Base-by-base conservation (phyloP, 2,797 vertebrate species). In the Gallinago solitaria region DNA sequence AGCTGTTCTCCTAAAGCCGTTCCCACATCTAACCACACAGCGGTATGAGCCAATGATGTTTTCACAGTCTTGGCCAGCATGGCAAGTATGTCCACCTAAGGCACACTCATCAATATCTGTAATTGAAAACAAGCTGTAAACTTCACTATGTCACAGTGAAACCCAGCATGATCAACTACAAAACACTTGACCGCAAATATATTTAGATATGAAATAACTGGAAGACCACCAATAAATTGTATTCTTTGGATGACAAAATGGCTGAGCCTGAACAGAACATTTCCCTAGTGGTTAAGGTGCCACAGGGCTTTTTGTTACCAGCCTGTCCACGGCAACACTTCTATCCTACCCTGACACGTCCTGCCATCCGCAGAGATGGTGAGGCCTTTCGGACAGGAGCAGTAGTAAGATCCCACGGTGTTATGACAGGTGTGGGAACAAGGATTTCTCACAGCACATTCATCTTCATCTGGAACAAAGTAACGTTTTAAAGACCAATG, bases 371-470 rank as follows among this genome's bases (percentile, higher is more conserved):
- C 99, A 61, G 99, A 99, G 89, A 99, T 99, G 30, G 98, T 98
- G 89, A 99, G 98, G 57, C 99, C 99, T 61, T 97, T 93, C 0
- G 99, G 99, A 94, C 99, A 99, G 64, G 99, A 99, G 96, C 99
- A 99, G 89, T 99, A 99, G 95, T 99, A 99, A 63, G 99, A 98
- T 27, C 99, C 99, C 90, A 99, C 88, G 10, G 98, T 93, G 12
- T 99, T 99, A 96, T 99, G 99, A 89, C 99, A 99, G 74, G 85
- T 87, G 4, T 99, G 99, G 84, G 99, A 99, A 95, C 99, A 99
- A 12, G 99, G 99, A 68, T 97, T 99, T 64, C 98, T 97, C 3
- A 93, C 85, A 17, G 95, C 90, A 94, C 99, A 99, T 93, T 99
- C 99, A 6, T 99, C 98, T 95, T 99, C 99, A 96, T 99, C 99